These are phyloP conservation scores for Plagiodera versicolora DNA, from an alignment of 2,888 invertebrate species.

Conservation along the genomic window DNA sequence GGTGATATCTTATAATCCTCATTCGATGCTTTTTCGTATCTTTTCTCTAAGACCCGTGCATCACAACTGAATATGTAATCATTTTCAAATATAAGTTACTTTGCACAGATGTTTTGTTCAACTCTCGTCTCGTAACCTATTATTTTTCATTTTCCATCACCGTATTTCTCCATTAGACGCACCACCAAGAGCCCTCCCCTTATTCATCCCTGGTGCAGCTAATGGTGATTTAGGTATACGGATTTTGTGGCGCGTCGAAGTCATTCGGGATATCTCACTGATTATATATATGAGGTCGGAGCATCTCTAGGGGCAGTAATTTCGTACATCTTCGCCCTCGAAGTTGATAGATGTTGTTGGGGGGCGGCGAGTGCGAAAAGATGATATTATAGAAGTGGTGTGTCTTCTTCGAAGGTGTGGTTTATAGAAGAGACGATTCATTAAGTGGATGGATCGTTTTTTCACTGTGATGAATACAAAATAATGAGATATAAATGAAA, in stretches of 20 bases:
- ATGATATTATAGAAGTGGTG: constrained; percentile 41
- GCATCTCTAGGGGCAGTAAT: constrained; percentile 45
- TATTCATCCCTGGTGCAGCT: background rate
- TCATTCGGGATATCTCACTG: constrained; percentile 43
- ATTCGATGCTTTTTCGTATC: too few relatives aligned
- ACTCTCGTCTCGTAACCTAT: background rate
- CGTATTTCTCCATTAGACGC: background rate
- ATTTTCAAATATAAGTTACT: background rate
- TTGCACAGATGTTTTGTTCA: background rate
- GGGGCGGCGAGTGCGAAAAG: constrained; percentile 44
- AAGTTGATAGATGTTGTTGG: constrained; percentile 35
- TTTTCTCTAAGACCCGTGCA: too few relatives aligned
- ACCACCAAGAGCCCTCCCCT: background rate
- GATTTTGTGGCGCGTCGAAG: constrained; percentile 27
- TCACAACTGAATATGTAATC: background rate
- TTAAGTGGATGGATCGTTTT: too few relatives aligned
- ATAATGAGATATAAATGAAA: too few relatives aligned
- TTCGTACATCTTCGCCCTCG: constrained; percentile 44
- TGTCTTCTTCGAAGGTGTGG: background rate
- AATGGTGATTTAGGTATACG: constrained; percentile 30
- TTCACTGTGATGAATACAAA: too few relatives aligned
- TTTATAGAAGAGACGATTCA: too few relatives aligned
- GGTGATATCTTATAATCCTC: too few relatives aligned
- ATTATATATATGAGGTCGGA: constrained; percentile 45
- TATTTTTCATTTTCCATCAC: background rate